Conservation (phyloP, 2,888 invertebrate genomes). For the Sinodicranocentrus sp. region DNA sequence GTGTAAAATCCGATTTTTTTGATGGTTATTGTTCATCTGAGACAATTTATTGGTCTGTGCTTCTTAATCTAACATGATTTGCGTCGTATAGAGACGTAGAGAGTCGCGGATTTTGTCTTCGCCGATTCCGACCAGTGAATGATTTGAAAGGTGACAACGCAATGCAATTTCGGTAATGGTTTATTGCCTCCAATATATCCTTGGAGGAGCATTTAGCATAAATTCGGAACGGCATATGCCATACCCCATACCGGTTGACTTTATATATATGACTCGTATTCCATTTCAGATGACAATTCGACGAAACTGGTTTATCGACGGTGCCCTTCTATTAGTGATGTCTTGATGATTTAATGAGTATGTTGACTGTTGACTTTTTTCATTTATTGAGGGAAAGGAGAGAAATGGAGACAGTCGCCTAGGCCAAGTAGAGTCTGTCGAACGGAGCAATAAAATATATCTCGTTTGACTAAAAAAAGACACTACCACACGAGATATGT, state of each 20-base stretch:
- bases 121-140: too few relatives aligned
- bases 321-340: slow-evolving; percentile 20
- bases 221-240: slow-evolving; percentile 4
- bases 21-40: neutral
- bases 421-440: slow-evolving; percentile 1
- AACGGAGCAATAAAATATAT: neutral
- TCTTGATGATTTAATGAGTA: slow-evolving; percentile 36
- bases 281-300: slow-evolving; percentile 28
- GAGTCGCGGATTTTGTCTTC: too few relatives aligned
- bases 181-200: neutral
- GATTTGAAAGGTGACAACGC: too few relatives aligned
- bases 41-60: neutral
- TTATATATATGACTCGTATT: slow-evolving; percentile 9
- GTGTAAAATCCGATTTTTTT: slow-evolving; percentile 11
- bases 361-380: slow-evolving; percentile 37
- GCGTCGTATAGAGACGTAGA: too few relatives aligned
- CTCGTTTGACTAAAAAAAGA: neutral
- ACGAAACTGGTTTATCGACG: slow-evolving; percentile 30
- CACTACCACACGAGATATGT: neutral
- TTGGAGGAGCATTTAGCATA: slow-evolving; percentile 5
- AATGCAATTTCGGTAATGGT: too few relatives aligned
- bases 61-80: neutral
- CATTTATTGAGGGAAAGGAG: neutral
- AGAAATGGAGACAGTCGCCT: neutral
- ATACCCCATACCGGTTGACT: slow-evolving; percentile 8